phyloP scores from a whole-genome alignment of 2,113 vertebrate genomes.

The Limanda limanda region DNA sequence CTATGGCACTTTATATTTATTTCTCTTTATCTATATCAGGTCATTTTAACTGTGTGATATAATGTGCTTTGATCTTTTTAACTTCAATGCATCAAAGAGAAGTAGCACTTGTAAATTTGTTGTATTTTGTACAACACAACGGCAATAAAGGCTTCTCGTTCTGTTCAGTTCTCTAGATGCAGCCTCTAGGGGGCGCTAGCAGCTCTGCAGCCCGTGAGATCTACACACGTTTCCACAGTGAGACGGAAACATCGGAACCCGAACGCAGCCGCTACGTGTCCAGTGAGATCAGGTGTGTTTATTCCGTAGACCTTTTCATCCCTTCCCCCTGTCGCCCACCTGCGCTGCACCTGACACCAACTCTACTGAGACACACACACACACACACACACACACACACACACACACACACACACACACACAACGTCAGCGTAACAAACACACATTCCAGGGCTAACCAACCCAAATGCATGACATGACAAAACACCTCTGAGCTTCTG shows the following conservation, averaged over 20 bases:
- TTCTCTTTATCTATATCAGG: too few relatives aligned
- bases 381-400: constrained; percentile 1
- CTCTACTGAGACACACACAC: constrained; percentile 41
- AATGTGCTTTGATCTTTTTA: too few relatives aligned
- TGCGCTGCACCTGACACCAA: constrained; percentile 71
- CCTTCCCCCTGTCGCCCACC: constrained; percentile 69
- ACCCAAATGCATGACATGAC: constrained; percentile 11
- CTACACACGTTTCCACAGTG: neutral
- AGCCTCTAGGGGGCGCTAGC: neutral
- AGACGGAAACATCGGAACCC: neutral
- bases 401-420: neutral
- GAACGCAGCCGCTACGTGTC: constrained; percentile 5
- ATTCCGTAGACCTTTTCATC: constrained; percentile 71
- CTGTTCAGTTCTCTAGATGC: too few relatives aligned
- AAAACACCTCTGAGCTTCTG: constrained; percentile 34
- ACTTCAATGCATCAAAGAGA: too few relatives aligned
- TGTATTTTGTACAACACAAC: too few relatives aligned
- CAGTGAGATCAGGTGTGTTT: constrained; percentile 75
- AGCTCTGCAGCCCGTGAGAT: neutral
- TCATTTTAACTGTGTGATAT: too few relatives aligned
- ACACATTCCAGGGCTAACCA: constrained; percentile 8
- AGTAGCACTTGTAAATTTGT: too few relatives aligned
- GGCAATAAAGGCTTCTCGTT: too few relatives aligned
- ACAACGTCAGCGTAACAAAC: constrained; percentile 21
- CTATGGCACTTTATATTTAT: too few relatives aligned